Conservation (phyloP, 2,113 vertebrate genomes). For the Prunella himalayana region DNA sequence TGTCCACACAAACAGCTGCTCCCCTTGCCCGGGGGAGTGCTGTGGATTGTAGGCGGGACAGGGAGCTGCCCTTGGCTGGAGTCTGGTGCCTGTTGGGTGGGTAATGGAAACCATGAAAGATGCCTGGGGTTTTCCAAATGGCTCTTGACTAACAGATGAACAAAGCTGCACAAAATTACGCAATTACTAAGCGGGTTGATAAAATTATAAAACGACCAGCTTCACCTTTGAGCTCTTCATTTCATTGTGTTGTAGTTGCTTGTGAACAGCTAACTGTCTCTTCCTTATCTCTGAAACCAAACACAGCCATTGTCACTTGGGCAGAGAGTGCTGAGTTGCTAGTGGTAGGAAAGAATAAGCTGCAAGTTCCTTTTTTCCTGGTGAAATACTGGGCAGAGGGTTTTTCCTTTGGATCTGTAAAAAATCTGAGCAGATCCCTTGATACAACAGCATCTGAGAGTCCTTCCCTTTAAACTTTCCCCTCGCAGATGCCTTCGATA, state of each 20-base stretch:
- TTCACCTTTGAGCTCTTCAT: neutral
- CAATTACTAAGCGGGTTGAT: neutral
- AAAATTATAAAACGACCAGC: neutral
- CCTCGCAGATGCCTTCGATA: slow-evolving; percentile 90
- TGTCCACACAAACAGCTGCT: neutral
- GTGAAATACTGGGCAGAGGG: neutral
- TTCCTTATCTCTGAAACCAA: neutral
- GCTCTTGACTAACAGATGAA: neutral
- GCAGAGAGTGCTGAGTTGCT: neutral
- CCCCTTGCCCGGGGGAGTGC: fast-evolving
- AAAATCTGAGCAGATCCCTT: neutral
- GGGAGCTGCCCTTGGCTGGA: neutral
- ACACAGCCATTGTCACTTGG: neutral
- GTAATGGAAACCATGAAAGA: neutral
- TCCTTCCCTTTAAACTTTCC: neutral
- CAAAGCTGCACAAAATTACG: neutral
- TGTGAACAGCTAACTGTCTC: neutral
- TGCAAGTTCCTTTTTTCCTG: neutral
- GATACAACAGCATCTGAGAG: neutral
- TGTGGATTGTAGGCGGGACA: fast-evolving
- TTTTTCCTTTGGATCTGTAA: neutral
- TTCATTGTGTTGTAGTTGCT: neutral
- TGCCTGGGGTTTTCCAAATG: neutral
- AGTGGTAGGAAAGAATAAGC: neutral
- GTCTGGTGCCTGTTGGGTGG: neutral